Conservation (phyloP, 1,140 invertebrate species). For the Rhopalosiphum maidis region DNA sequence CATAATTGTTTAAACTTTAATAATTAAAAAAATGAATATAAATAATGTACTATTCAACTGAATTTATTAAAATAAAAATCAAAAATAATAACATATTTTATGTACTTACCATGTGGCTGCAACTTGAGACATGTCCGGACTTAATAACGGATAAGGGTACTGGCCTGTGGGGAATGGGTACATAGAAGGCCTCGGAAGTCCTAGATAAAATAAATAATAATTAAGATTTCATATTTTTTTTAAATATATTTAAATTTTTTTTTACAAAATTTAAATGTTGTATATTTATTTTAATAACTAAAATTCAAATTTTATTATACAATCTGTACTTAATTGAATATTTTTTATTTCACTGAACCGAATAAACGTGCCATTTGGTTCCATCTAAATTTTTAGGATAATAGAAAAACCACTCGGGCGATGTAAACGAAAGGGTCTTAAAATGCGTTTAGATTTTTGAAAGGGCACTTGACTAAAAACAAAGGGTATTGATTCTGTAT, state of each 20-base stretch:
- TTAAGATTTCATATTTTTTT: neutral
- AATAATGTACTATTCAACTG: neutral
- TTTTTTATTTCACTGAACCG: constrained; percentile 37
- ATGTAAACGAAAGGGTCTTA: constrained; percentile 35
- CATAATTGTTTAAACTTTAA: neutral
- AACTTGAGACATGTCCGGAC: constrained; percentile 93
- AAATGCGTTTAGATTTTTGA: constrained; percentile 43
- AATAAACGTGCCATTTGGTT: constrained; percentile 45
- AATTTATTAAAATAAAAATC: neutral
- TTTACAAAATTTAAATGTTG: neutral
- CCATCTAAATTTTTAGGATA: constrained; percentile 15
- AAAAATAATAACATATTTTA: neutral
- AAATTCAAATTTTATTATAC: neutral
- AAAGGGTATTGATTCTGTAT: constrained; percentile 46
- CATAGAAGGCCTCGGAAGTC: constrained; percentile 87
- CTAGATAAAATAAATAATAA: constrained; percentile 64
- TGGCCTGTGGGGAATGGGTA: constrained; percentile 86
- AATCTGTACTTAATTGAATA: neutral
- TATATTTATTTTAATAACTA: neutral
- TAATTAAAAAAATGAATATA: neutral
- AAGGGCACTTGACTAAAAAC: constrained; percentile 45
- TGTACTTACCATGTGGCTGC: constrained; percentile 86
- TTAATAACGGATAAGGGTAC: constrained; percentile 93
- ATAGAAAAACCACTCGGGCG: constrained; percentile 39
- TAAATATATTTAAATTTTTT: neutral